Evolutionary conservation across 2,797 vertebrate genomes (phyloP), one percentile per base, ranked within the genome.

Genomic region (Crax fasciolata): DNA sequence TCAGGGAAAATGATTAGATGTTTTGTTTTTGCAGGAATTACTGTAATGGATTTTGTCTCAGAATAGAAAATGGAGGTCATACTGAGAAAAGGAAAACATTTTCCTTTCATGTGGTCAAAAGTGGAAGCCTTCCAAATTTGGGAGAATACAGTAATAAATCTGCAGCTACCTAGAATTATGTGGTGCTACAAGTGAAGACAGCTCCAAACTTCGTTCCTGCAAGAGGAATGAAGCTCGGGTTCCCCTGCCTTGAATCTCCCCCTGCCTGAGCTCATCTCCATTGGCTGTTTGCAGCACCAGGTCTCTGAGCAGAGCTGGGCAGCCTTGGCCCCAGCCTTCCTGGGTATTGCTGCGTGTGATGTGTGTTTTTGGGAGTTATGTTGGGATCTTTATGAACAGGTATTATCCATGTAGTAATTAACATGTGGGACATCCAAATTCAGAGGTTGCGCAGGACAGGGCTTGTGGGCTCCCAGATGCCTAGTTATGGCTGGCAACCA

Each of bases 101-200:
- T 92, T 89, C 89, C 84, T 93, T 94, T 96, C 41, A 94, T 94
- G 88, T 95, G 95, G 96, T 91, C 85, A 87, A 62, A 79, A 76
- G 86, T 94, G 77, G 95, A 96, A 94, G 72, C 38, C 41, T 93
- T 95, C 94, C 94, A 94, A 91, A 93, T 65, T 82, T 79, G 72
- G 68, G 61, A 93, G 93, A 96, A 93, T 77, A 48, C 28, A 41
- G 77, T 93, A 94, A 94, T 93, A 96, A 96, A 96, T 94, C 90
- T 84, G 75, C 72, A 96, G 86, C 93, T 90, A 91, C 86, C 84
- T 95, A 90, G 83, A 96, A 90, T 91, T 96, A 95, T 82, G 80
- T 94, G 88, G 94, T 94, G 95, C 77, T 96, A 87, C 91, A 94
- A 93, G 94, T 84, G 91, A 94, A 89, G 95, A 96, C 93, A 94